These are phyloP conservation scores for Diploptera punctata DNA, from an alignment of 2,888 invertebrate species.

Conservation along the genomic window DNA sequence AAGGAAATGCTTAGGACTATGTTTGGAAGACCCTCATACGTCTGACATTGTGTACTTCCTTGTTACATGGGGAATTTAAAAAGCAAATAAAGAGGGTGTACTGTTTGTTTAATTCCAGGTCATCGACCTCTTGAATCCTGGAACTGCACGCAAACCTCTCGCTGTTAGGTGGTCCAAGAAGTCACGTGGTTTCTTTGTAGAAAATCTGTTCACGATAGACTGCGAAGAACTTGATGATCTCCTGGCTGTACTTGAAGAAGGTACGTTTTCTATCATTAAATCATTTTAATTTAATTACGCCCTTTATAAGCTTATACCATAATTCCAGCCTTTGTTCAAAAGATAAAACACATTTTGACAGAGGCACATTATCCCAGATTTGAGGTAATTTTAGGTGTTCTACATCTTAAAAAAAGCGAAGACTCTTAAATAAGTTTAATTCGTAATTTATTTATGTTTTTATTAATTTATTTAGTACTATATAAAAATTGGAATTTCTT, in stretches of 20 bases:
- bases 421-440: no score
- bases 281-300: no score
- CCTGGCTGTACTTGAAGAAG: conserved; percentile 93
- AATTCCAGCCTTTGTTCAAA: no score
- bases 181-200: conserved; percentile 91
- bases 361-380: no score
- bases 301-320: no score
- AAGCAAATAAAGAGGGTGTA: neutral
- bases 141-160: conserved; percentile 78
- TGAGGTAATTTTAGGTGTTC: no score
- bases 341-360: no score
- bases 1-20: neutral
- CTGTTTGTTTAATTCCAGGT: conserved; percentile 65
- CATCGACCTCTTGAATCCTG: conserved; percentile 91
- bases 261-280: no score
- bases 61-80: neutral
- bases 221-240: conserved; percentile 93
- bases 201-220: conserved; percentile 94
- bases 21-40: neutral
- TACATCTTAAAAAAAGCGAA: no score
- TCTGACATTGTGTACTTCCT: neutral
- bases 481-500: no score
- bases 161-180: conserved; percentile 96
- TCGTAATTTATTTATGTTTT: no score
- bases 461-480: no score